These are phyloP conservation scores for Omphaloscelis lunosa DNA, from an alignment of 2,888 invertebrate genomes.

Conservation along the genomic window DNA sequence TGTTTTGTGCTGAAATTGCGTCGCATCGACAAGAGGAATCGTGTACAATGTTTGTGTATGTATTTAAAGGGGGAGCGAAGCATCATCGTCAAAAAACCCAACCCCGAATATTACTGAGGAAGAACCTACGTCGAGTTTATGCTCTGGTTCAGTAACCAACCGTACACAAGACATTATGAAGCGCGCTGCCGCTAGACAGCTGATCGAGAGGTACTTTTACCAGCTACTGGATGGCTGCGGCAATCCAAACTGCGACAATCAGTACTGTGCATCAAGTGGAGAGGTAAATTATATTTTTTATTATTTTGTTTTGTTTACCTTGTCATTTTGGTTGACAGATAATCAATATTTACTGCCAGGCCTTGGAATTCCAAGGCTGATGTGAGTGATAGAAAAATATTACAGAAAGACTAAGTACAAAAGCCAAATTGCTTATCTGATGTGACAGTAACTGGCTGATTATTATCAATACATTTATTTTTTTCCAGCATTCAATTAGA, in stretches of 20 bases:
- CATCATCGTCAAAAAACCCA: constrained; percentile 87
- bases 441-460: constrained; percentile 10
- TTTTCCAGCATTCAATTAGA: not conserved
- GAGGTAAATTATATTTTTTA: constrained; percentile 89
- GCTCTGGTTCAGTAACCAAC: constrained; percentile 76
- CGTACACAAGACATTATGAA: constrained; percentile 92
- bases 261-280: constrained; percentile 97
- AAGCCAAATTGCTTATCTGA: not conserved
- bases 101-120: constrained; percentile 82
- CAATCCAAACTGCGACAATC: constrained; percentile 96
- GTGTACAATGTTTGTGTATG: constrained; percentile 57
- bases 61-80: constrained; percentile 87
- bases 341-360: constrained; percentile 14
- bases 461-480: not conserved
- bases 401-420: not conserved
- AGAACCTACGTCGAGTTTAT: constrained; percentile 81
- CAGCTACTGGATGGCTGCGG: constrained; percentile 98
- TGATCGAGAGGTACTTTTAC: constrained; percentile 98
- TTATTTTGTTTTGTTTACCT: constrained; percentile 37
- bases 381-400: not conserved
- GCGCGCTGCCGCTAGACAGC: constrained; percentile 94
- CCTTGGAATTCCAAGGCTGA: not conserved
- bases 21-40: constrained; percentile 51
- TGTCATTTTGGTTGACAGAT: constrained; percentile 17
- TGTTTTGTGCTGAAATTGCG: constrained; percentile 77